These are phyloP conservation scores for Steinernema carpocapsae DNA, from an alignment of 2,888 invertebrate genomes.

Conservation along the genomic window DNA sequence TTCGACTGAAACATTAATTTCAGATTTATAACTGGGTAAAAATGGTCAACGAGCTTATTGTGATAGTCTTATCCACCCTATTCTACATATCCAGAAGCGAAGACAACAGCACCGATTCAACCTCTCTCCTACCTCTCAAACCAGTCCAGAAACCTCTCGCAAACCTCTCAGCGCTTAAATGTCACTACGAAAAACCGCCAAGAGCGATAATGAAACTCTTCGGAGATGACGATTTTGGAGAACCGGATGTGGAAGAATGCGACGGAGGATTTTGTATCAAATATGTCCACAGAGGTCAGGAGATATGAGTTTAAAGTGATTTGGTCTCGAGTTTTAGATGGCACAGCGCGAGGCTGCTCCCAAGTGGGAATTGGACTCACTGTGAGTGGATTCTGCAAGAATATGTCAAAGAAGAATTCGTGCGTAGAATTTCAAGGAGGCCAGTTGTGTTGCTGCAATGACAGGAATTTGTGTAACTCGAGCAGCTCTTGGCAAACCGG, in stretches of 20 bases:
- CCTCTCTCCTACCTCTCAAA: too few relatives aligned
- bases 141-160: too few relatives aligned
- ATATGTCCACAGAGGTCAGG: constrained; percentile 10
- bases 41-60: neutral
- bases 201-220: neutral
- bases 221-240: constrained; percentile 21
- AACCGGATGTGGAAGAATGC: neutral
- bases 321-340: neutral
- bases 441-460: constrained; percentile 14
- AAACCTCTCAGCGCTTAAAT: neutral
- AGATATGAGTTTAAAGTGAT: neutral
- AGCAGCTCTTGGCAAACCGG: neutral
- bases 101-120: too few relatives aligned
- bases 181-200: constrained; percentile 23
- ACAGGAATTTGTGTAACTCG: constrained; percentile 12
- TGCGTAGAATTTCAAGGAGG: constrained; percentile 27
- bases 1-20: too few relatives aligned
- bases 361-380: constrained; percentile 4
- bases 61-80: neutral
- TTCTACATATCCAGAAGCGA: too few relatives aligned
- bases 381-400: constrained; percentile 7
- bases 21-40: neutral
- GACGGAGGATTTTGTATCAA: constrained; percentile 25
- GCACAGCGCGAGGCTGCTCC: constrained; percentile 8
- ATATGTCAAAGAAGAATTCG: constrained; percentile 27